Conservation (phyloP, 2,888 invertebrate genomes). For the Agrypnus murinus region DNA sequence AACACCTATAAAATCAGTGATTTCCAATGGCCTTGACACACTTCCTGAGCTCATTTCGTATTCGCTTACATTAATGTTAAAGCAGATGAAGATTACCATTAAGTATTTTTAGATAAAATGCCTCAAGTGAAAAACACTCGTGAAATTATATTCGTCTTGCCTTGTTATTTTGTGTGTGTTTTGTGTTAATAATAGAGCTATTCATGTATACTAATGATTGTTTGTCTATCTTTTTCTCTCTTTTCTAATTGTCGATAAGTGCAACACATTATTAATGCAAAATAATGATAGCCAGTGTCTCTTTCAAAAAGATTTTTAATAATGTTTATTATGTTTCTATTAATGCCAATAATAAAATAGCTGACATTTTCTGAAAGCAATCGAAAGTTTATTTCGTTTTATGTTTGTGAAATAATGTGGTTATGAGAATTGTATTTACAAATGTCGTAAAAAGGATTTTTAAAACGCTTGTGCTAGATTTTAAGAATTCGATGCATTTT, state of each 20-base stretch:
- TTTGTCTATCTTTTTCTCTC: too few species aligned
- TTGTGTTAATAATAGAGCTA: not conserved
- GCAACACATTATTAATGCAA: too few species aligned
- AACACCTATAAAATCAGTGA: conserved; percentile 31
- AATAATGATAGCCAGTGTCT: too few species aligned
- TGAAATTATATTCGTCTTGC: conserved; percentile 2
- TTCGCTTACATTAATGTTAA: conserved; percentile 26
- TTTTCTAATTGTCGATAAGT: too few species aligned
- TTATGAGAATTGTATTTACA: not conserved
- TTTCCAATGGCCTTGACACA: conserved; percentile 45
- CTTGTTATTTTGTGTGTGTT: not conserved
- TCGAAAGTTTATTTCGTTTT: conserved; percentile 1
- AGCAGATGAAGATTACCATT: conserved; percentile 26
- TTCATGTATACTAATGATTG: too few species aligned
- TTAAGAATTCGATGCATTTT: too few species aligned
- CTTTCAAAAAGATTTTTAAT: too few species aligned
- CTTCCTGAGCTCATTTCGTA: conserved; percentile 40
- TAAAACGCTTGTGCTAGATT: too few species aligned
- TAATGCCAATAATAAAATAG: too few species aligned
- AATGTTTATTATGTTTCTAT: too few species aligned
- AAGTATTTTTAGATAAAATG: conserved; percentile 32
- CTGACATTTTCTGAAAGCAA: conserved; percentile 6
- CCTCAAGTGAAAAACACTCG: not conserved
- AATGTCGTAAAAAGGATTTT: too few species aligned
- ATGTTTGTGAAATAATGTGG: conserved; percentile 7